Evolutionary conservation across 2,797 vertebrate species (phyloP).

Genomic region (Decapterus maruadsi): DNA sequence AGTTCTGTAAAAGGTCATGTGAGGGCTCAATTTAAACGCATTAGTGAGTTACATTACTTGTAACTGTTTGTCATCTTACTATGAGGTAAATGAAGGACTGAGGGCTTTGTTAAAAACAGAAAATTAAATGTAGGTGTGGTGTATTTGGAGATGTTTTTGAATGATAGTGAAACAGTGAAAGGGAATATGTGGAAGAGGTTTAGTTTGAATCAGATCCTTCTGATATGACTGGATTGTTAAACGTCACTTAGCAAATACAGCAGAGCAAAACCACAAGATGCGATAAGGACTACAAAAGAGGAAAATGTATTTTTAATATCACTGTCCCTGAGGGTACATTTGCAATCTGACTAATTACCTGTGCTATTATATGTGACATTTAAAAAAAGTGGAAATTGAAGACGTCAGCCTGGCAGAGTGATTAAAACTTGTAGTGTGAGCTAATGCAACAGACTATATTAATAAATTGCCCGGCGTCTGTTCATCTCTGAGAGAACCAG

Average conservation of each 20-base stretch:
- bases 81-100: too few relatives aligned
- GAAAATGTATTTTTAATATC: background rate
- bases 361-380: background rate
- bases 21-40: too few relatives aligned
- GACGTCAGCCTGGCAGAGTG: background rate
- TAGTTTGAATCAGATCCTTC: background rate
- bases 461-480: conserved; percentile 2
- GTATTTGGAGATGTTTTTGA: too few relatives aligned
- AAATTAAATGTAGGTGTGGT: too few relatives aligned
- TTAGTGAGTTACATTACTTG: too few relatives aligned
- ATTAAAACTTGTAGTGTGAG: background rate
- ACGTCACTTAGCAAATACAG: background rate
- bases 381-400: background rate
- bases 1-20: too few relatives aligned
- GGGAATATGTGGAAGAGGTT: background rate
- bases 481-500: conserved; percentile 7
- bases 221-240: too few relatives aligned
- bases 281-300: background rate
- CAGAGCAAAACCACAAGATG: too few relatives aligned
- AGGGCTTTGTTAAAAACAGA: too few relatives aligned
- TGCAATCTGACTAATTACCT: background rate
- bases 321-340: background rate
- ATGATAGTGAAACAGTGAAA: background rate
- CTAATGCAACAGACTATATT: conserved; percentile 1
- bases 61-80: too few relatives aligned